These are phyloP conservation scores for Fragariocoptes setiger DNA, from an alignment of 1,140 invertebrate species.

Conservation along the genomic window DNA sequence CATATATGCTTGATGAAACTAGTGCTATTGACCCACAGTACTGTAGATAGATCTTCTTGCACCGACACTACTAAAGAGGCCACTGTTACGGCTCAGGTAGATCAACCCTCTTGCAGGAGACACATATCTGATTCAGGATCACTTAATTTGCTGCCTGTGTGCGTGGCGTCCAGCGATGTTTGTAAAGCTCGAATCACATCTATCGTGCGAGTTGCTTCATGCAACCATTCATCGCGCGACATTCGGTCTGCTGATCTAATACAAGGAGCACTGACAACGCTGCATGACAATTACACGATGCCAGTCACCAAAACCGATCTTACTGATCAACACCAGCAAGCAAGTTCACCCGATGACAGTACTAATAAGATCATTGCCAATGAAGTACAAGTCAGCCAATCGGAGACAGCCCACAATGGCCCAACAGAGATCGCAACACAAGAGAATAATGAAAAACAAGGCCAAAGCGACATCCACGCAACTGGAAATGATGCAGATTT, in stretches of 20 bases:
- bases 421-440: too few relatives aligned
- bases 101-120: not conserved
- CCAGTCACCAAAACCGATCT: not conserved
- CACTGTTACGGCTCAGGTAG: not conserved
- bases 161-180: not conserved
- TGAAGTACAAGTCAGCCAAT: too few relatives aligned
- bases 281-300: not conserved
- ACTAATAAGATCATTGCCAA: not conserved
- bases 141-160: not conserved
- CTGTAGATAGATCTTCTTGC: not conserved
- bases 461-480: too few relatives aligned
- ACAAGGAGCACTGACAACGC: not conserved
- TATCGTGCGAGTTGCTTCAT: too few relatives aligned
- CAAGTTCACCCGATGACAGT: not conserved
- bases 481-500: too few relatives aligned
- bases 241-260: not conserved
- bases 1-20: not conserved
- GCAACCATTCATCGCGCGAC: too few relatives aligned
- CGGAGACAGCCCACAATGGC: too few relatives aligned
- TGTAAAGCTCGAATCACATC: not conserved
- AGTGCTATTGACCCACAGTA: too few relatives aligned
- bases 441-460: too few relatives aligned
- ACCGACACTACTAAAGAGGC: not conserved
- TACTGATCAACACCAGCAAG: not conserved
- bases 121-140: not conserved